These are phyloP conservation scores for Tolypeutes matacus DNA, from an alignment of 2,797 vertebrate species.

Conservation along the genomic window DNA sequence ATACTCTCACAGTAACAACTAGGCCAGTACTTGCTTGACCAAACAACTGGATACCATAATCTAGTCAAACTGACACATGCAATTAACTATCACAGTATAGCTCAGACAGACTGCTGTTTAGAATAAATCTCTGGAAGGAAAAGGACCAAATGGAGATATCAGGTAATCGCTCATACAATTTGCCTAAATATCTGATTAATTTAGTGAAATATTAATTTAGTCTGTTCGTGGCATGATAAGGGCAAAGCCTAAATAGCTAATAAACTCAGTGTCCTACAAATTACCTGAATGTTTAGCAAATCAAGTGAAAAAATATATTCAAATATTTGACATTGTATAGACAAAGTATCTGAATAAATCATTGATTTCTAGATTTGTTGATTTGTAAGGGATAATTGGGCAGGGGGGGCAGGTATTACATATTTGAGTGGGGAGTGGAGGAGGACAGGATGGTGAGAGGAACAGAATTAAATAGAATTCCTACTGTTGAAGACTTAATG, in stretches of 20 bases:
- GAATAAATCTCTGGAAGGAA: conserved; percentile 18
- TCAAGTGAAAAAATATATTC: background rate
- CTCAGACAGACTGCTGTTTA: background rate
- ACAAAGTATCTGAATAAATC: background rate
- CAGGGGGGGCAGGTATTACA: background rate
- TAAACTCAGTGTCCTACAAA: background rate
- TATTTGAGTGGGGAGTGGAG: background rate
- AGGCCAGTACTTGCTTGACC: too few relatives aligned
- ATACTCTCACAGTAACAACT: too few relatives aligned
- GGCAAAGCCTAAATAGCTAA: background rate
- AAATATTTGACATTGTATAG: background rate
- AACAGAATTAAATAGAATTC: background rate
- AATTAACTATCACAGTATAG: too few relatives aligned
- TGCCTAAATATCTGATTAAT: background rate
- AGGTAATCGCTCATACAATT: background rate
- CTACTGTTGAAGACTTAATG: background rate
- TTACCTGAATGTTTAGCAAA: background rate
- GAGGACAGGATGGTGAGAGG: background rate
- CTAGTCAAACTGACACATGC: too few relatives aligned
- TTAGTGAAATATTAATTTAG: background rate
- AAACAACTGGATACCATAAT: too few relatives aligned
- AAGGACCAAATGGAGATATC: background rate
- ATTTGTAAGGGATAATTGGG: background rate
- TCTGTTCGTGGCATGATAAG: background rate
- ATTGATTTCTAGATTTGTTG: background rate